Evolutionary conservation across 1,140 invertebrate species (phyloP).

Genomic region (Halictus rubicundus): DNA sequence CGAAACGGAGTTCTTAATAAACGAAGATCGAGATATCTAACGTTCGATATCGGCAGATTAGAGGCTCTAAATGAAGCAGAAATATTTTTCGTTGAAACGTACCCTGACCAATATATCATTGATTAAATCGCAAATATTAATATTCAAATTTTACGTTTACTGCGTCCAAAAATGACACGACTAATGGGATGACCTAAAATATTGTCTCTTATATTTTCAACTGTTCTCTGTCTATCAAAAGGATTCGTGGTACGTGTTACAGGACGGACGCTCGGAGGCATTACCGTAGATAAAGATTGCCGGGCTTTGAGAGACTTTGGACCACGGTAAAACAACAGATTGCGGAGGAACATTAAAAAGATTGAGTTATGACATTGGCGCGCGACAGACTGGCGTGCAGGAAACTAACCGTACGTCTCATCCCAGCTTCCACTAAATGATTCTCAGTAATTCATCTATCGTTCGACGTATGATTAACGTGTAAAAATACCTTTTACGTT

Average conservation of each 20-base stretch:
- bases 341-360: background rate
- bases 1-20: too few relatives aligned
- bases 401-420: background rate
- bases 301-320: background rate
- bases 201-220: too few relatives aligned
- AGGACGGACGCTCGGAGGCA: background rate
- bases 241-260: background rate
- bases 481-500: slow-evolving; percentile 31
- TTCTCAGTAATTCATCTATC: background rate
- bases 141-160: too few relatives aligned
- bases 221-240: too few relatives aligned
- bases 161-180: too few relatives aligned
- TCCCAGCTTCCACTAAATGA: background rate
- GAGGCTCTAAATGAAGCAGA: too few relatives aligned
- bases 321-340: slow-evolving; percentile 14
- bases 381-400: background rate
- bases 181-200: too few relatives aligned
- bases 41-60: too few relatives aligned
- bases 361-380: slow-evolving; percentile 10
- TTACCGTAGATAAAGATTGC: background rate
- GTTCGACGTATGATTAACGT: background rate
- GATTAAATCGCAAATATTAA: too few relatives aligned
- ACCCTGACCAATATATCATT: too few relatives aligned
- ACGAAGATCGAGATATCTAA: too few relatives aligned
- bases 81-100: too few relatives aligned